A percentile compares a stretch with the other conserved stretches of the same genome.
These are phyloP conservation scores for Lathronympha strigana DNA, from an alignment of 2,888 invertebrate species.

Conservation along the genomic window DNA sequence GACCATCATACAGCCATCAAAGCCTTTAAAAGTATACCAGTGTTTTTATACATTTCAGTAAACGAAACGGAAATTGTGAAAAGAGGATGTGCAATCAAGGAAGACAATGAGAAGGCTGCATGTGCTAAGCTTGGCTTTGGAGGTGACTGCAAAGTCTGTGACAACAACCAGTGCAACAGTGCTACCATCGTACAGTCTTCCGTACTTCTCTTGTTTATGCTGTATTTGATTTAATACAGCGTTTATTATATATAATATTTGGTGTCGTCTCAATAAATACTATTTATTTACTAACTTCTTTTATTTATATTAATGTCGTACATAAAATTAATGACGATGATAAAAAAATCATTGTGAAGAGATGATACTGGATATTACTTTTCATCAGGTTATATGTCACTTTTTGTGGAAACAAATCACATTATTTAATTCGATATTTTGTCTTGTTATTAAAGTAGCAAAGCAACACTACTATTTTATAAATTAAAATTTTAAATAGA, in stretches of 20 bases:
- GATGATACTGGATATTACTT: too few species aligned
- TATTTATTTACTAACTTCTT: background rate
- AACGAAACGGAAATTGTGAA: conserved; percentile 22
- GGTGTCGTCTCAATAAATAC: background rate
- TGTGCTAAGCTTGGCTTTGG: conserved; percentile 12
- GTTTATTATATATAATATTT: background rate
- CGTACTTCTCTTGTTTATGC: conserved; percentile 1
- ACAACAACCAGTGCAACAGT: conserved; percentile 21
- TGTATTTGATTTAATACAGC: conserved; percentile 8
- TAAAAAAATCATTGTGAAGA: too few species aligned
- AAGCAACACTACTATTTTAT: too few species aligned
- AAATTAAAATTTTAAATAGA: too few species aligned
- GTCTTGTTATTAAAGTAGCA: too few species aligned
- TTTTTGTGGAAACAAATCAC: too few species aligned
- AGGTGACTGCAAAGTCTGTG: conserved; percentile 21
- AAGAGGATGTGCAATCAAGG: conserved; percentile 27
- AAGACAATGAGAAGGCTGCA: conserved; percentile 5
- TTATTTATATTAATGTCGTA: background rate
- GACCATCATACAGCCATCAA: background rate
- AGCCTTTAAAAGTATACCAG: background rate
- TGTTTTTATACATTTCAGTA: conserved; percentile 14
- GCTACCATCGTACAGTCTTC: conserved; percentile 1
- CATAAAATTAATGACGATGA: too few species aligned
- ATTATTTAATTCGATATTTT: too few species aligned
- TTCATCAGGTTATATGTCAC: too few species aligned